Evolutionary conservation across 2,113 vertebrate genomes (phyloP).

Genomic region (Chlorodrepanis virens): DNA sequence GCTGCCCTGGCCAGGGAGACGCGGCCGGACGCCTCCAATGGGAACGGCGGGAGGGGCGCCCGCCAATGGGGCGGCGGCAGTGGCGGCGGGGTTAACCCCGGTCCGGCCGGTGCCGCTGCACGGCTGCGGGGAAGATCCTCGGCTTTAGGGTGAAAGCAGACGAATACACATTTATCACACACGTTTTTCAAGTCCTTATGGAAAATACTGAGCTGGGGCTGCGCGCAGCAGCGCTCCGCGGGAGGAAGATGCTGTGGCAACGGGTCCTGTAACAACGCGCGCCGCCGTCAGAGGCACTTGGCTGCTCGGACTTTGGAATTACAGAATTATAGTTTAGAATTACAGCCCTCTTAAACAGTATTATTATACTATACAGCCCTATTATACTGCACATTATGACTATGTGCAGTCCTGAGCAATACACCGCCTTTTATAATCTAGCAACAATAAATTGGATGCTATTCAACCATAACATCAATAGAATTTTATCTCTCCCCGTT

Average conservation of each 20-base stretch:
- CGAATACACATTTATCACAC: rapidly evolving
- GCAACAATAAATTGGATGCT: not conserved
- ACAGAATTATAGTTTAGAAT: not conserved
- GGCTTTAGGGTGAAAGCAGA: rapidly evolving
- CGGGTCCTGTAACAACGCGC: not conserved
- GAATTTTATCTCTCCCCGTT: not conserved
- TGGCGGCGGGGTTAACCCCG: not conserved
- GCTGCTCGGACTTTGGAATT: not conserved
- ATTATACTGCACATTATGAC: not conserved
- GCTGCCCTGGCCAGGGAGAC: not conserved
- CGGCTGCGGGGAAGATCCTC: rapidly evolving
- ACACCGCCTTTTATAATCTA: not conserved
- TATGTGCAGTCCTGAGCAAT: not conserved
- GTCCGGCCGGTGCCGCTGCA: rapidly evolving
- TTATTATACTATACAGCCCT: not conserved
- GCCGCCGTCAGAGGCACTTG: not conserved
- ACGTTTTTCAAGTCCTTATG: rapidly evolving
- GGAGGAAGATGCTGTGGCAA: not conserved
- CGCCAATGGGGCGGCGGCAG: not conserved
- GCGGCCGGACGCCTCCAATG: not conserved
- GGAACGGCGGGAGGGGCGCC: not conserved
- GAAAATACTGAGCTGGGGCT: not conserved
- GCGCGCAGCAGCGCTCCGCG: not conserved
- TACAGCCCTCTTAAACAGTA: not conserved
- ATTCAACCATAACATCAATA: not conserved